Conservation (phyloP, 2,113 vertebrate genomes). For the Anhinga anhinga region DNA sequence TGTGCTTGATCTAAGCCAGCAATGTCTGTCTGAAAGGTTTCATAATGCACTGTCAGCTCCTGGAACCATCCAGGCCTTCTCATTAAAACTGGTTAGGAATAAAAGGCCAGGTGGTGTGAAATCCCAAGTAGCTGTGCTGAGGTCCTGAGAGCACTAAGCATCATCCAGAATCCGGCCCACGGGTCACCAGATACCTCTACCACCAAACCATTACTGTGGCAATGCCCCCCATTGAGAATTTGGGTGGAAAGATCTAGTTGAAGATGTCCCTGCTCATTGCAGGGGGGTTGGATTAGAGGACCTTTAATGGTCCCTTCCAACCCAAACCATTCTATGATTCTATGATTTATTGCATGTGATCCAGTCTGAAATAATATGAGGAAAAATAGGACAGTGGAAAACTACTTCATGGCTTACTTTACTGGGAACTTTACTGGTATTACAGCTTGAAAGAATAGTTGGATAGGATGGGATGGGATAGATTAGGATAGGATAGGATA, state of each 20-base stretch:
- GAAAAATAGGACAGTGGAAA: neutral
- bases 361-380: neutral
- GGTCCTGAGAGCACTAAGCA: neutral
- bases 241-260: neutral
- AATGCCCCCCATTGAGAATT: neutral
- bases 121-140: neutral
- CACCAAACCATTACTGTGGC: neutral
- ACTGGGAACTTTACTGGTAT: neutral
- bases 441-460: neutral
- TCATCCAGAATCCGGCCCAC: neutral
- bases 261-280: neutral
- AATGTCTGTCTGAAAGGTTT: neutral
- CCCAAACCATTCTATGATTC: neutral
- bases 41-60: neutral
- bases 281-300: neutral
- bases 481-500: neutral
- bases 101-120: neutral
- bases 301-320: neutral
- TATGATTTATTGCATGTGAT: neutral
- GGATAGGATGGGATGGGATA: fast-evolving
- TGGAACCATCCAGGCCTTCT: neutral
- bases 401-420: neutral
- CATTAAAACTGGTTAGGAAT: neutral
- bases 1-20: neutral
- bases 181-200: neutral